phyloP scores from a whole-genome alignment of 2,113 vertebrate genomes.

The Phylloscopus trochilus region DNA sequence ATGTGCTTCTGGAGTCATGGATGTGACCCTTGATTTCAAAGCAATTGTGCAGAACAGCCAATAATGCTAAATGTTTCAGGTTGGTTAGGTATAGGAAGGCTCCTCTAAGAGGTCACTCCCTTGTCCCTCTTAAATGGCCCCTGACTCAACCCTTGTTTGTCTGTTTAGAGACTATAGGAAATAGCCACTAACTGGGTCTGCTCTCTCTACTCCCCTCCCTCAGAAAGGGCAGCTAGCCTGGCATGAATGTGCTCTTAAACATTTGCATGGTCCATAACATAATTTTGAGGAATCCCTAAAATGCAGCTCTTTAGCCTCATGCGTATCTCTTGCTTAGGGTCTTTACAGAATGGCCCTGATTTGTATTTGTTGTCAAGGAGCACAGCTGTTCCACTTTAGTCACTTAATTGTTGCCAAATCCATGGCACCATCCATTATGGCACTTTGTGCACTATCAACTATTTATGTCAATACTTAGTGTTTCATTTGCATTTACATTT shows the following conservation, averaged over 20 bases:
- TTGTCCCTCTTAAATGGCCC: background rate
- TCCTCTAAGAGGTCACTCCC: background rate
- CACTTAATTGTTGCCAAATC: constrained; percentile 31
- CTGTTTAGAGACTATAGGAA: background rate
- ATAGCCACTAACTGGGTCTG: background rate
- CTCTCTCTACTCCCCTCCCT: background rate
- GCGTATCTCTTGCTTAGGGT: background rate
- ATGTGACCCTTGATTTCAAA: background rate
- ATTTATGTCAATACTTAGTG: constrained; percentile 63
- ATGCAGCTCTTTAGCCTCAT: background rate
- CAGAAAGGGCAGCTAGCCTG: background rate
- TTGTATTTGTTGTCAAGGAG: constrained; percentile 10
- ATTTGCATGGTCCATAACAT: background rate
- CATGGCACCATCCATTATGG: constrained; percentile 27
- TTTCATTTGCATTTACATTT: constrained; percentile 61
- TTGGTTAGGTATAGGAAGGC: background rate
- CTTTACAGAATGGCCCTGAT: background rate
- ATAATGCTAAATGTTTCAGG: background rate
- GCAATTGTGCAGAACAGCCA: background rate
- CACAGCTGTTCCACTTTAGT: constrained; percentile 39
- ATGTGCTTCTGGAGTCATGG: background rate
- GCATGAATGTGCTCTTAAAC: background rate
- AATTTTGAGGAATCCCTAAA: background rate
- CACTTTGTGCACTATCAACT: constrained; percentile 57
- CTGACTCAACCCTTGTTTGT: background rate